Base-by-base conservation (phyloP, 2,888 invertebrate species). In the Drosophila mayaguana region DNA sequence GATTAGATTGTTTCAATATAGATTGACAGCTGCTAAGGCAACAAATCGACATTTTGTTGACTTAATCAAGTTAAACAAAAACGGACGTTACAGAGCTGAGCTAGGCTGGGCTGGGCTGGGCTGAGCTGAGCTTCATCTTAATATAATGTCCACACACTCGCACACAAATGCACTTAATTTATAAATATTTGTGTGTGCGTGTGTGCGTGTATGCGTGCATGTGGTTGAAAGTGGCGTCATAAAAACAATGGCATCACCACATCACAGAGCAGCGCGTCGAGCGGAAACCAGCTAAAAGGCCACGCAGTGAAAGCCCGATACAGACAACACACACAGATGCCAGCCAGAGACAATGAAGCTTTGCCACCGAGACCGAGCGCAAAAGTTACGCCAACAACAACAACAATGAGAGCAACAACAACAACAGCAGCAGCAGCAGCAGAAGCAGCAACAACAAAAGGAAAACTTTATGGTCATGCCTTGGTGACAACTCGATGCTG, bases 271-370 rank as follows among this genome's bases (percentile, higher is more conserved):
- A 72, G 64, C 74, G 77, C 69, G 72, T 82, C 71, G 68, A 80
- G 43, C 85, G 83, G 88, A 83, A 83, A 88, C 68, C 69, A 83
- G 80, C 86, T 88, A 80, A 83, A 86, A 88, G 88, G 83, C 83
- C 86, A 88, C 76, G 34, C 65, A 42, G 60, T 65, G 28, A 61
- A 45, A 78, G 55, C 25, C 22, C 40, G 64, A 59, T 55, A 71
- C 25, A 53, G 51, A 5, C 55, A 48, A 34, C n/a, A 48, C 14
- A 12, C 36, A 36, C 8, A 34, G 22, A 34, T 43, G 46, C 32
- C 46, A 28, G 46, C 14, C 36, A 36, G 46, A 25, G 67, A 56
- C 18, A 45, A 40, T 18, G 66, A 54, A 40, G 43, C 46, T 22
- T 53, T 42, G 69, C 45, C n/a, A 62, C 45, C 34, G 63, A 56